A percentile compares a stretch with the other conserved stretches of the same genome.
Conservation (phyloP, 2,797 vertebrate genomes). For the Helarctos malayanus region DNA sequence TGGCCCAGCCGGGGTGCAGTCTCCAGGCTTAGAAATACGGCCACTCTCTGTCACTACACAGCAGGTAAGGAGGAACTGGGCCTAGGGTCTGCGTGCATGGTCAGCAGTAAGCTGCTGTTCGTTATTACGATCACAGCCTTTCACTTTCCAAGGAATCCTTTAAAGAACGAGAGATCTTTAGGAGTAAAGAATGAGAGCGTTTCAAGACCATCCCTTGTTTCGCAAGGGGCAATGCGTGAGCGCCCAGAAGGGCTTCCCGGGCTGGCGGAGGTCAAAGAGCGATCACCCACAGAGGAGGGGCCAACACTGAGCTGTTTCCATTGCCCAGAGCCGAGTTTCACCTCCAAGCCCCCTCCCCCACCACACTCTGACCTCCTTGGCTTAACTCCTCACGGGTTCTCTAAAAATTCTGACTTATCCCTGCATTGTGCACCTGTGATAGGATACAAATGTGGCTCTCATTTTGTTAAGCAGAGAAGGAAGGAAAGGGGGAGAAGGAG, state of each 20-base stretch:
- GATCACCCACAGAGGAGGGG: not conserved
- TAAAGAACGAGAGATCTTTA: not conserved
- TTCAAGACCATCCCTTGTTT: not conserved
- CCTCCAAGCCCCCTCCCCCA: not conserved
- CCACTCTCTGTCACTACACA: not conserved
- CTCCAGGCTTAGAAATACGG: not conserved
- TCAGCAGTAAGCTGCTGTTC: not conserved
- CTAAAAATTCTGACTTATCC: not conserved
- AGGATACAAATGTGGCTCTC: slow-evolving; percentile 14
- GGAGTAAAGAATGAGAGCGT: not conserved
- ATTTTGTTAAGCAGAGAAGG: not conserved
- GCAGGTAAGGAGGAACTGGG: not conserved
- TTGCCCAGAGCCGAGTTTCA: not conserved
- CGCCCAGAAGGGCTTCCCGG: not conserved
- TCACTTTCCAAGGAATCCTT: not conserved
- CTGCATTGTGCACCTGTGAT: not conserved
- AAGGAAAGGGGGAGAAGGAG: not conserved
- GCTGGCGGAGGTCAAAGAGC: not conserved
- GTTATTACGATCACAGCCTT: not conserved
- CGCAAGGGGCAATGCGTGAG: not conserved
- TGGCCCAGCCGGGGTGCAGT: not conserved
- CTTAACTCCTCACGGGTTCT: not conserved
- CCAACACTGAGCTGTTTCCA: not conserved
- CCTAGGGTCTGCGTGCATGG: not conserved
- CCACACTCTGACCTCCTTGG: not conserved